These are phyloP conservation scores for Ochotona princeps DNA, from an alignment of 2,113 vertebrate species.

Conservation along the genomic window DNA sequence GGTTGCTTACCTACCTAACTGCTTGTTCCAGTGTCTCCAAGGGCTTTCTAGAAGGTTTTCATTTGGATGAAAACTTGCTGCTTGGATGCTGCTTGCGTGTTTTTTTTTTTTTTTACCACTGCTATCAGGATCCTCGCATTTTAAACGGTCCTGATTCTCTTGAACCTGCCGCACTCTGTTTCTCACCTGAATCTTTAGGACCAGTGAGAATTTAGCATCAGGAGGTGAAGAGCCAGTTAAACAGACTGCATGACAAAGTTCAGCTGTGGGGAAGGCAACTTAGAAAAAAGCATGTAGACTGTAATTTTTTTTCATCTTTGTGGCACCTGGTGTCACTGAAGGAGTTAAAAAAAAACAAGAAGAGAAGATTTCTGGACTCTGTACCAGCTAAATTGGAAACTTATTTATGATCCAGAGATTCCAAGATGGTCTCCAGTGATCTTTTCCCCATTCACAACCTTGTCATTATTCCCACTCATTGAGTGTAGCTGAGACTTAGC, in stretches of 20 bases:
- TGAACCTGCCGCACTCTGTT: not conserved
- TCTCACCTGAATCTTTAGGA: not conserved
- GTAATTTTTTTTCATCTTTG: slow-evolving; percentile 35
- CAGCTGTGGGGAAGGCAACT: not conserved
- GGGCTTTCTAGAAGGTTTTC: not conserved
- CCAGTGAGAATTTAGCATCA: not conserved
- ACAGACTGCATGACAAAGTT: not conserved
- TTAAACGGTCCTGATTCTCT: not conserved
- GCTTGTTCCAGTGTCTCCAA: not conserved
- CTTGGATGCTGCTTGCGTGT: not conserved
- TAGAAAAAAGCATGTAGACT: not conserved
- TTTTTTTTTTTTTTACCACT: not conserved
- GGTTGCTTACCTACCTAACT: not conserved
- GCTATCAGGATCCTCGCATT: not conserved
- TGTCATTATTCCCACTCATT: not conserved
- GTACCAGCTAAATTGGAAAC: not conserved
- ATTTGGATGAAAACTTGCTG: too few species aligned
- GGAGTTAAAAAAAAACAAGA: not conserved
- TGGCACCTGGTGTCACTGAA: not conserved
- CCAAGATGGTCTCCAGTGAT: not conserved
- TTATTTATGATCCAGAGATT: not conserved
- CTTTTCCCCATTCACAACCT: too few species aligned
- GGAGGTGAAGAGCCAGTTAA: not conserved
- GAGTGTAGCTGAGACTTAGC: not conserved
- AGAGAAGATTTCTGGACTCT: not conserved